Evolutionary conservation across 2,888 invertebrate species (phyloP).

Genomic region (Eupithecia subfuscata): DNA sequence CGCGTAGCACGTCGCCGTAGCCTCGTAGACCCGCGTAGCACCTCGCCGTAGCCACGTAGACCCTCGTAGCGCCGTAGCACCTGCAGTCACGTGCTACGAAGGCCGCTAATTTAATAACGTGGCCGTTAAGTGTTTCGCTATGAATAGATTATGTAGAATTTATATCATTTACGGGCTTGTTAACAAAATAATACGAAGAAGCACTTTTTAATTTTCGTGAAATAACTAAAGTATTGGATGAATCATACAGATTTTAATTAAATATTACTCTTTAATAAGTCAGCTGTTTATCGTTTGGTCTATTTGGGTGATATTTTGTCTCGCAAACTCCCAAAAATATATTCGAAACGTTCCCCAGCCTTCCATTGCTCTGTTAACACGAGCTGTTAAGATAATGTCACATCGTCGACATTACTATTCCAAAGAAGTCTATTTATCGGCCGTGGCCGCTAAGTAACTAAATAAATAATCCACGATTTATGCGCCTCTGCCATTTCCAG

Average conservation of each 20-base stretch:
- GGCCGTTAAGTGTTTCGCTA: slow-evolving; percentile 57
- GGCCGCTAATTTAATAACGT: slow-evolving; percentile 67
- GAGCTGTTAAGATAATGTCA: slow-evolving; percentile 49
- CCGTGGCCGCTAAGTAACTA: slow-evolving; percentile 47
- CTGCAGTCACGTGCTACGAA: slow-evolving; percentile 62
- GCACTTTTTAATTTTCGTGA: not conserved
- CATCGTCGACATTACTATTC: slow-evolving; percentile 59
- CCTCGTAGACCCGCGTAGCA: slow-evolving; percentile 44
- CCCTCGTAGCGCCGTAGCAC: slow-evolving; percentile 50
- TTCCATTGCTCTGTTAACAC: slow-evolving; percentile 19
- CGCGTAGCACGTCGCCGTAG: slow-evolving; percentile 41
- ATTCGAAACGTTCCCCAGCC: slow-evolving; percentile 14
- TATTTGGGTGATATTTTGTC: slow-evolving; percentile 7
- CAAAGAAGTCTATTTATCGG: slow-evolving; percentile 47
- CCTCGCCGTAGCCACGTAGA: slow-evolving; percentile 14
- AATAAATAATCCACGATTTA: slow-evolving; percentile 50
- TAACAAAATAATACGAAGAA: slow-evolving; percentile 1
- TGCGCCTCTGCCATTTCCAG: slow-evolving; percentile 20
- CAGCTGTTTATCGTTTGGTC: not conserved
- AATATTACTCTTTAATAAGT: not conserved
- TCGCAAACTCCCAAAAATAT: slow-evolving; percentile 20
- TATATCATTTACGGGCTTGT: slow-evolving; percentile 1
- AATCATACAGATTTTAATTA: not conserved
- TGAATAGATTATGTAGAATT: slow-evolving; percentile 18
- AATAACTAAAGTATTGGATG: not conserved